A percentile compares a stretch with the other conserved stretches of the same genome.
Conservation (phyloP, 1,140 invertebrate species). For the Rhizoglyphus robini region DNA sequence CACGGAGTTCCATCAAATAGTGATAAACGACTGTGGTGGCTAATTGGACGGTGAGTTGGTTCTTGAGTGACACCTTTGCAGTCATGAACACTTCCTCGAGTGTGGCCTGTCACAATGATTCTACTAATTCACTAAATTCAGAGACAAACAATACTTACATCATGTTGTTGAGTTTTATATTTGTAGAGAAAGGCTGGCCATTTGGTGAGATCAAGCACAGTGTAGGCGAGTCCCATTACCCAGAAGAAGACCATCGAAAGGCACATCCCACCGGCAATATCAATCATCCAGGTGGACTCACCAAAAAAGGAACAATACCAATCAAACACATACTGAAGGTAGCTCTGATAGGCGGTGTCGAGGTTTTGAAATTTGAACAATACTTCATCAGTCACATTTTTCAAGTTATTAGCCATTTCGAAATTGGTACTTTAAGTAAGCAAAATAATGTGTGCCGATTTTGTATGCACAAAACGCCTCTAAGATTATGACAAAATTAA, state of each 20-base stretch:
- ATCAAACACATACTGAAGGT: too few species aligned
- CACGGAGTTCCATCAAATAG: background rate
- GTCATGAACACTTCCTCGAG: background rate
- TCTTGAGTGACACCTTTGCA: background rate
- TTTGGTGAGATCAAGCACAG: background rate
- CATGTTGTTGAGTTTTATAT: conserved; percentile 8
- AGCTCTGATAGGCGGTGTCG: too few species aligned
- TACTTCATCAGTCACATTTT: too few species aligned
- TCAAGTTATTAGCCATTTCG: too few species aligned
- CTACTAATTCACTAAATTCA: background rate
- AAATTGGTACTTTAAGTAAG: too few species aligned
- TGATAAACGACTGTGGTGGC: background rate
- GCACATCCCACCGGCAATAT: too few species aligned
- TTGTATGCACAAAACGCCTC: too few species aligned
- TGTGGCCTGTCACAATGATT: background rate
- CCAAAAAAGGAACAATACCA: too few species aligned
- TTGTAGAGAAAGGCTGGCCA: background rate
- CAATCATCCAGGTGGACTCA: too few species aligned
- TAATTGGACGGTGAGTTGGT: conserved; percentile 1
- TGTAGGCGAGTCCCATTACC: background rate
- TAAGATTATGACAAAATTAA: too few species aligned
- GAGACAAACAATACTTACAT: background rate
- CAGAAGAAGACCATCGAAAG: background rate
- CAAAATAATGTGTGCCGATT: too few species aligned
- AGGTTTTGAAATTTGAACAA: too few species aligned